Evolutionary conservation across 2,888 invertebrate species (phyloP).

Genomic region (Stegophylla sp.): DNA sequence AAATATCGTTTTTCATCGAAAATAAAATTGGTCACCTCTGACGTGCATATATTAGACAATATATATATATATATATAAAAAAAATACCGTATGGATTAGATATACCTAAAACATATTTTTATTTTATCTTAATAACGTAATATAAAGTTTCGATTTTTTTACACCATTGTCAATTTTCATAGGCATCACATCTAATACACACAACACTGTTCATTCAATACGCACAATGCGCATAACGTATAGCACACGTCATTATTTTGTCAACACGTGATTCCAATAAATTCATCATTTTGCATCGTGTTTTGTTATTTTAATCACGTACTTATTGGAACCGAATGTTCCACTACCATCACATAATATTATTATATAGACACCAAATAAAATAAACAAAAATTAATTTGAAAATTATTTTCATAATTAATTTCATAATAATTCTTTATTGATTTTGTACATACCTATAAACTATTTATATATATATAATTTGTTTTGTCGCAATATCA

Average conservation of each 20-base stretch:
- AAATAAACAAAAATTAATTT: background rate
- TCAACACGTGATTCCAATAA: constrained; percentile 25
- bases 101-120: no score
- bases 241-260: background rate
- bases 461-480: background rate
- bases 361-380: background rate
- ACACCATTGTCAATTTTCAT: constrained; percentile 9
- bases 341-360: background rate
- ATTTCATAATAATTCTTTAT: no score
- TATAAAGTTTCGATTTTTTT: background rate
- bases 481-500: background rate
- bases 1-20: no score
- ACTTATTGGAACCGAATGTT: background rate
- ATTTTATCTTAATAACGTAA: no score
- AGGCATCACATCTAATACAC: background rate
- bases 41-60: no score
- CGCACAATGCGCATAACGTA: background rate
- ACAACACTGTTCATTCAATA: no score
- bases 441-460: background rate
- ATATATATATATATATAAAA: no score
- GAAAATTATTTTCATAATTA: background rate
- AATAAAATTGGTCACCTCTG: no score
- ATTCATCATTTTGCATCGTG: constrained; percentile 1
- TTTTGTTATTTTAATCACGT: constrained; percentile 39
- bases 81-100: no score